Evolutionary conservation across 2,113 vertebrate species (phyloP).

Genomic region (Lates calcarifer): DNA sequence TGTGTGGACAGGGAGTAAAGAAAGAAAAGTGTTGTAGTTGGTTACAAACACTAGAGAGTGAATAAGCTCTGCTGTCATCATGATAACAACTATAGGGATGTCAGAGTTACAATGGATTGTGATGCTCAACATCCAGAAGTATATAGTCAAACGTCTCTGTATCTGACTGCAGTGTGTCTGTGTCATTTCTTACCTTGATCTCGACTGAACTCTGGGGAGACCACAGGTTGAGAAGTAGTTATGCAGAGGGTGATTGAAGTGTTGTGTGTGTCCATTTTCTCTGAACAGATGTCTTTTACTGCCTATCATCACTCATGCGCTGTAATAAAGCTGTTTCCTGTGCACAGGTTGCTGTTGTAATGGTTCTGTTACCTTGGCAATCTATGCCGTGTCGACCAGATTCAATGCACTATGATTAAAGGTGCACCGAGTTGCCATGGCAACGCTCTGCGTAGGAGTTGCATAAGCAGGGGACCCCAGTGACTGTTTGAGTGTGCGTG

Average conservation of each 20-base stretch:
- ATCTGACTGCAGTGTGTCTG: no score
- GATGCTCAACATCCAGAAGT: not conserved
- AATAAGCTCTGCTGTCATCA: no score
- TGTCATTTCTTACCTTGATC: no score
- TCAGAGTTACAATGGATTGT: not conserved
- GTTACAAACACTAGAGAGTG: no score
- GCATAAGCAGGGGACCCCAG: constrained; percentile 27
- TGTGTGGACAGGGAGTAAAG: no score
- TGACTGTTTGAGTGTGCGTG: constrained; percentile 12
- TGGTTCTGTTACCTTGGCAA: constrained; percentile 41
- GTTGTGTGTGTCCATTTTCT: not conserved
- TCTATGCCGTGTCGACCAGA: constrained; percentile 41
- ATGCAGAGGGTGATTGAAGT: not conserved
- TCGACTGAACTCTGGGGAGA: not conserved
- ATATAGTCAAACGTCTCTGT: no score
- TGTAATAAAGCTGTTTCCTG: constrained; percentile 9
- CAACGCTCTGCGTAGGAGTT: constrained; percentile 51
- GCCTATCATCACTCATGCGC: not conserved
- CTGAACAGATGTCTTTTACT: constrained; percentile 18
- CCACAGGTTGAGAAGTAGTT: not conserved
- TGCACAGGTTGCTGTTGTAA: not conserved
- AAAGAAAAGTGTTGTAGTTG: no score
- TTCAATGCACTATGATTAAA: constrained; percentile 50
- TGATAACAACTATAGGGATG: not conserved
- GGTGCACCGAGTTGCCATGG: constrained; percentile 32